Evolutionary conservation across 1,140 invertebrate genomes (phyloP), one percentile per base, ranked within the genome.

Genomic region (Dreissena polymorpha): DNA sequence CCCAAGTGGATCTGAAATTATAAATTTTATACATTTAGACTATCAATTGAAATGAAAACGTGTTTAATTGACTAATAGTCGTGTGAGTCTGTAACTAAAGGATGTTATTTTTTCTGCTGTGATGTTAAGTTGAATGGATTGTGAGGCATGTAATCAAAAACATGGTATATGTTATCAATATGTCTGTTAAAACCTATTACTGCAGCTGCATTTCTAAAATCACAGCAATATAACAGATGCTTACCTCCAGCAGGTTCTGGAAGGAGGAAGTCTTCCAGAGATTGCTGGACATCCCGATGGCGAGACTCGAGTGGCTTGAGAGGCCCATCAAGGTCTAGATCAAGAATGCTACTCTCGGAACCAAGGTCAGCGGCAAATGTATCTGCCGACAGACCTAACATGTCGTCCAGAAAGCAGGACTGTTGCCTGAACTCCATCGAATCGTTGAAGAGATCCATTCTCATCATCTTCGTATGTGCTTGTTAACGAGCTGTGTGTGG

Each of bases 361-460:
- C 25, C 71, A n/a, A 82, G 79, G 60, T 82, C 79, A 82, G 53
- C 79, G 70, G 71, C 70, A 71, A 51, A 82, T 51, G 74, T 51
- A 63, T 82, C 70, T 72, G 79, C 60, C 64, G 79, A 67, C 70
- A 74, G 64, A 55, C 79, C 79, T 2, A 73, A 82, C 49, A 63
- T 21, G 16, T 73, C 79, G 18, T 82, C 79, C 63, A 82, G 64
- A n/a, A 57, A 73, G 27, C 64, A 64, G 70, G 55, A 57, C 50
- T 80, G 70, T 10, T 29, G 68, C 8, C 29, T 18, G 79, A 68
- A 82, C 68, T 82, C 79, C 71, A 74, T 67, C 16, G 39, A 39
- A 39, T 27, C 74, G 60, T 51, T 64, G 63, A 50, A 74, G 50
- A 68, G 57, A 10, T 25, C 71, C 53, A 13, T 10, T 55, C 29